phyloP scores from a whole-genome alignment of 2,888 invertebrate genomes.

The Drosophila anomelani region DNA sequence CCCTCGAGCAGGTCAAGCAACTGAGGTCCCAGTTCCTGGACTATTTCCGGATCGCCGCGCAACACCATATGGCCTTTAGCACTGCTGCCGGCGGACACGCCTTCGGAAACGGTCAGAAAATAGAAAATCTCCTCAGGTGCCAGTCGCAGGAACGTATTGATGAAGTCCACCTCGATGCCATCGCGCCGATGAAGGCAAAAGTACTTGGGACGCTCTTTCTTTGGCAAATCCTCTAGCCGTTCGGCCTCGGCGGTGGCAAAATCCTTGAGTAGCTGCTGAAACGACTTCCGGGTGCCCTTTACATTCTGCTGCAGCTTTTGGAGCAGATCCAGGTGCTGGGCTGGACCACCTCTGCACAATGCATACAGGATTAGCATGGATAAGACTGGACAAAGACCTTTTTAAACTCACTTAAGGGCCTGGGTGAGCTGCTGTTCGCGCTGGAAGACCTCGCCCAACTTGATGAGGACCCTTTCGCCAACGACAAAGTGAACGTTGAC shows the following conservation, averaged over 20 bases:
- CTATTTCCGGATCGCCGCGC: constrained; percentile 83
- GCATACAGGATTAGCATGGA: background rate
- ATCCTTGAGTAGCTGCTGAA: constrained; percentile 89
- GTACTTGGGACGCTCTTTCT: constrained; percentile 86
- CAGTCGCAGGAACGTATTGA: constrained; percentile 88
- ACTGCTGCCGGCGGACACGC: constrained; percentile 84
- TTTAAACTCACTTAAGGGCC: constrained; percentile 88
- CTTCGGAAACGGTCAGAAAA: constrained; percentile 89
- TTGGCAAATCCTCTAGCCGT: constrained; percentile 86
- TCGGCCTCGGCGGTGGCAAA: constrained; percentile 89
- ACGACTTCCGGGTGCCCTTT: constrained; percentile 88
- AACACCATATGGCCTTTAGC: constrained; percentile 86
- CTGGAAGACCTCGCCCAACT: constrained; percentile 87
- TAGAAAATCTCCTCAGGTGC: constrained; percentile 87
- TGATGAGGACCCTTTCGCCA: constrained; percentile 89
- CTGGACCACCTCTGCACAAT: constrained; percentile 88
- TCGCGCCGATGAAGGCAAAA: constrained; percentile 89
- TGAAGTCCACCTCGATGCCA: constrained; percentile 90
- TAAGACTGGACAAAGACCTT: too few relatives aligned
- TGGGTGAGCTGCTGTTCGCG: constrained; percentile 89
- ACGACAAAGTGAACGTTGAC: constrained; percentile 89
- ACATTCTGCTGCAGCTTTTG: constrained; percentile 90
- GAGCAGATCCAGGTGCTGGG: constrained; percentile 89
- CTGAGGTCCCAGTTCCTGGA: constrained; percentile 84
- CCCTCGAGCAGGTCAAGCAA: constrained; percentile 89